These are phyloP conservation scores for Calcarius lapponicus DNA, from an alignment of 2,797 vertebrate species.

Conservation along the genomic window DNA sequence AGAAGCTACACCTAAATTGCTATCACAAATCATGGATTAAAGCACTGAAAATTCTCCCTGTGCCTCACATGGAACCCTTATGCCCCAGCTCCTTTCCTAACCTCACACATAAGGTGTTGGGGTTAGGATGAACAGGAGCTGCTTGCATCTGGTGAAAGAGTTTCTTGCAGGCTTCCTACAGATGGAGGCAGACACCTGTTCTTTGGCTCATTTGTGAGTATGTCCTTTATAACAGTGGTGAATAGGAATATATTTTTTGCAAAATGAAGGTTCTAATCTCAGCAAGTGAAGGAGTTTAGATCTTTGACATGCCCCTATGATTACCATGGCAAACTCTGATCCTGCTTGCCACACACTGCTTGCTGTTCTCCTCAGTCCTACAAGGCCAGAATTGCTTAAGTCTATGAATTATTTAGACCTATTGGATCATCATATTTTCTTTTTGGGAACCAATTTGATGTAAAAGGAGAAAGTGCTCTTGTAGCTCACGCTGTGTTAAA, in stretches of 20 bases:
- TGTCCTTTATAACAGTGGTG: neutral
- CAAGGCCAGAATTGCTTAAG: neutral
- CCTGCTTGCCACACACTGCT: neutral
- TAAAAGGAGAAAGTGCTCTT: neutral
- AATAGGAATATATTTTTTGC: neutral
- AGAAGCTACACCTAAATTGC: neutral
- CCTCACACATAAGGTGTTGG: neutral
- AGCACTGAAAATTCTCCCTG: neutral
- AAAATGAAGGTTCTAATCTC: neutral
- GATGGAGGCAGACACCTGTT: neutral
- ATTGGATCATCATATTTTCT: neutral
- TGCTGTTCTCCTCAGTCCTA: neutral
- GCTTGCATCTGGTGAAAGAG: neutral
- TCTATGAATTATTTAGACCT: neutral
- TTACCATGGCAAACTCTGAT: neutral
- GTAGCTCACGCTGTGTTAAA: neutral
- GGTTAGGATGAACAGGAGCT: neutral
- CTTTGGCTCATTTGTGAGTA: neutral
- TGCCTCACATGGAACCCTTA: neutral
- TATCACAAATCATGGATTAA: neutral
- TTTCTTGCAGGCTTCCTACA: neutral
- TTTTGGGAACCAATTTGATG: neutral
- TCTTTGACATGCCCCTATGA: neutral
- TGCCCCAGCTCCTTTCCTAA: neutral
- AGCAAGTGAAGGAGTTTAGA: neutral